Evolutionary conservation across 2,888 invertebrate species (phyloP), one percentile per base, ranked within the genome.

Genomic region (Operophtera brumata): DNA sequence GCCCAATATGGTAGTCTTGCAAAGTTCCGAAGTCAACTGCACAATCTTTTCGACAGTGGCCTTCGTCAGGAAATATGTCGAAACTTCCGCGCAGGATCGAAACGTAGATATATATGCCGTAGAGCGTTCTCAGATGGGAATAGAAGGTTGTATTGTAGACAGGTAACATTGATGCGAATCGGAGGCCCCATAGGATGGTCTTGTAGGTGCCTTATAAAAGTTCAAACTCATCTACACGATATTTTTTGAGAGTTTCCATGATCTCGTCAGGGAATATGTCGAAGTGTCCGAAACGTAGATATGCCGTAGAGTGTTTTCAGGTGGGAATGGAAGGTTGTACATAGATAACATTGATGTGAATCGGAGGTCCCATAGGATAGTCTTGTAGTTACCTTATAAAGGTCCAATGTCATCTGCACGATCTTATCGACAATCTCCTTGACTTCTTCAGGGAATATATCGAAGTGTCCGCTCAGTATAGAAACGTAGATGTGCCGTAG

Each of bases 151-250:
- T 95, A 10, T 7, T 5, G 11, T 11, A 96, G 0, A 95, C 93
- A 0, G 95, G 94, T 87, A 97, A 98, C 93, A 96, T 94, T 0
- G 97, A 97, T 69, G 92, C 0, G 96, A 95, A 82, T 98, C 97
- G 10, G 12, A 36, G 12, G 12, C 6, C 36, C 10, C 12, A 36
- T n/a, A n/a, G n/a, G n/a, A n/a, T n/a, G n/a, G n/a, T n/a, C n/a
- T n/a, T n/a, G n/a, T n/a, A 26, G 1, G 6, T 35, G 50, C 95
- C 92, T 95, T 94, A 77, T 97, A 98, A 11, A 98, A 84, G 58
- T 94, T 92, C 62, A 98, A 86, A 0, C 97, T 97, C 88, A 96
- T 94, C 46, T 92, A 86, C 1, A 97, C 94, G 41, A 98, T 87
- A n/a, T 47, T 89, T 91, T 0, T 92, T 88, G 1, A 94, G 93